Percentiles rank a stretch among this genome's conserved stretches.
These are phyloP conservation scores for Fundulus diaphanus DNA, from an alignment of 2,797 vertebrate species.

Conservation along the genomic window DNA sequence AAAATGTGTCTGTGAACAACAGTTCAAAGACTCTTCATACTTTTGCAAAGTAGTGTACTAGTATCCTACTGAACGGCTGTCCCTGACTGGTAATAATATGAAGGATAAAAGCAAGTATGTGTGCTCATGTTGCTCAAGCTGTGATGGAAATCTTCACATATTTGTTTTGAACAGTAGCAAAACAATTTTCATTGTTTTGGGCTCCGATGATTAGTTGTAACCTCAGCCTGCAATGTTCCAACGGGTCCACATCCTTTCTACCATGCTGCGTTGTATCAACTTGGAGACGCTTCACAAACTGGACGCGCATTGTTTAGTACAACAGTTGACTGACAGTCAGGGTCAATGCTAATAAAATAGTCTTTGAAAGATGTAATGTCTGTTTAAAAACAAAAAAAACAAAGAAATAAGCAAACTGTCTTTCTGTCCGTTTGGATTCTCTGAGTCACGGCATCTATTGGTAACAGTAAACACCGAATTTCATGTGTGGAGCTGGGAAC, in stretches of 20 bases:
- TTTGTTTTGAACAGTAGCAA: background rate
- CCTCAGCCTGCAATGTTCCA: background rate
- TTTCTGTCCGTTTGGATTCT: constrained; percentile 16
- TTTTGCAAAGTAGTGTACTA: background rate
- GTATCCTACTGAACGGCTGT: background rate
- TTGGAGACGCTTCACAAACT: background rate
- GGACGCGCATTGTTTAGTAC: constrained; percentile 10
- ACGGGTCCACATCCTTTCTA: constrained; percentile 13
- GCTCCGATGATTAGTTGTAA: background rate
- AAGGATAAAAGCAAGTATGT: background rate
- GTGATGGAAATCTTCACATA: background rate
- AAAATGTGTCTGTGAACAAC: no score
- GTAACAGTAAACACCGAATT: constrained; percentile 90
- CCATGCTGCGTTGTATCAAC: constrained; percentile 5
- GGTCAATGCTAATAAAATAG: constrained; percentile 20
- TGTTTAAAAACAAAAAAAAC: constrained; percentile 13
- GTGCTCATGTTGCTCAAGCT: background rate
- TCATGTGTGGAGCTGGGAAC: constrained; percentile 80
- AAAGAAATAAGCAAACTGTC: constrained; percentile 23
- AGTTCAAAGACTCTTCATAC: background rate
- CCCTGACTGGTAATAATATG: background rate
- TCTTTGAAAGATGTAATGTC: constrained; percentile 5
- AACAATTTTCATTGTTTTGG: constrained; percentile 3
- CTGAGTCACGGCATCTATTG: constrained; percentile 43
- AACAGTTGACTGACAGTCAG: constrained; percentile 20